phyloP scores from a whole-genome alignment of 2,797 vertebrate species.

The Hemitrygon akajei region DNA sequence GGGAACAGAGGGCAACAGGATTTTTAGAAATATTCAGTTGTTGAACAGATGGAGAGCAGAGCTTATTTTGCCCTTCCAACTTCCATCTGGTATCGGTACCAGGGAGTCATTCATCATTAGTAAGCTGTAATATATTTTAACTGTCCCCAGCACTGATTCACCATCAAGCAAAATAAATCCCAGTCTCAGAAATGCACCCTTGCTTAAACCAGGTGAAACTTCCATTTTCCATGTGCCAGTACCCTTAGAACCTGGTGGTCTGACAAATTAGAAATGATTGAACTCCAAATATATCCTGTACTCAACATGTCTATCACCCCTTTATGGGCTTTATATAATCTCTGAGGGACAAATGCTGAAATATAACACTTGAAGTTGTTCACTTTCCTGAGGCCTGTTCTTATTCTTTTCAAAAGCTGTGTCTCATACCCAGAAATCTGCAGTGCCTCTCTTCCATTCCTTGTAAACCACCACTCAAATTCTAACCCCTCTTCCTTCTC shows the following conservation, averaged over 20 bases:
- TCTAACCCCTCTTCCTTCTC: neutral
- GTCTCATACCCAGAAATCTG: no score
- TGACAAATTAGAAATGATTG: slow-evolving; percentile 19
- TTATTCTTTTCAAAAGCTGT: neutral
- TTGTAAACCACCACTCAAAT: neutral
- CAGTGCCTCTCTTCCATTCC: neutral
- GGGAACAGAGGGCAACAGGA: neutral
- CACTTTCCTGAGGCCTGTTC: neutral
- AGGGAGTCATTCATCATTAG: slow-evolving; percentile 25
- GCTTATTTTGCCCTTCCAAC: slow-evolving; percentile 8
- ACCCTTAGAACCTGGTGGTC: slow-evolving; percentile 27
- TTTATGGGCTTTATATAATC: slow-evolving; percentile 10
- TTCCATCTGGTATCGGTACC: slow-evolving; percentile 33
- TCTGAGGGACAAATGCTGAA: neutral
- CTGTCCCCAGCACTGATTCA: slow-evolving; percentile 33
- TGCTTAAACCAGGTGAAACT: slow-evolving; percentile 32
- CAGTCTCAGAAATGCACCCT: slow-evolving; percentile 23
- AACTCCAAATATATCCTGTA: neutral
- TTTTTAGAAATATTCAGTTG: slow-evolving; percentile 32
- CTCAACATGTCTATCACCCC: no score
- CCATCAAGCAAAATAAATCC: slow-evolving; percentile 36
- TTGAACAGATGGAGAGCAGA: slow-evolving; percentile 36
- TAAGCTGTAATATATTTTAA: slow-evolving; percentile 33
- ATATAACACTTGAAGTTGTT: neutral
- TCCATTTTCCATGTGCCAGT: slow-evolving; percentile 12